phyloP scores from a whole-genome alignment of 2,797 vertebrate genomes.

The Odontamblyopus lacepedii region DNA sequence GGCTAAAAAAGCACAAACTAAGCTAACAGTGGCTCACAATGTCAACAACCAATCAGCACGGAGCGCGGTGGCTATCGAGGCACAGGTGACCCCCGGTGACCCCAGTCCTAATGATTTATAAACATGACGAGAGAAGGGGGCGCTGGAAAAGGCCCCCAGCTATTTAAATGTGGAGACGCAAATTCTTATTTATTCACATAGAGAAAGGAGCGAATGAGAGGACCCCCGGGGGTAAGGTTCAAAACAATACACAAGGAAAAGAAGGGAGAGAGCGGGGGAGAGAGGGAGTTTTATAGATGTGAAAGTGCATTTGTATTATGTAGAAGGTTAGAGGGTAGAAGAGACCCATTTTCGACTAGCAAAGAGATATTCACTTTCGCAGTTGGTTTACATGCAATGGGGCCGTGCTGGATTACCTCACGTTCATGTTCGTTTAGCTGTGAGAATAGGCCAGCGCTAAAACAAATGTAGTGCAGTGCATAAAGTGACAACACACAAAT shows the following conservation, averaged over 20 bases:
- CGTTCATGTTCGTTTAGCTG: constrained; percentile 7
- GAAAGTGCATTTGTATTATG: constrained; percentile 49
- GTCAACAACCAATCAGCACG: constrained; percentile 72
- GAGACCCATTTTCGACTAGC: constrained; percentile 65
- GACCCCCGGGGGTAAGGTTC: constrained; percentile 67
- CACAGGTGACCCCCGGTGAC: constrained; percentile 63
- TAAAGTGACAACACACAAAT: constrained; percentile 4
- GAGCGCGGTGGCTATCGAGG: constrained; percentile 59
- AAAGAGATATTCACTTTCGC: constrained; percentile 13
- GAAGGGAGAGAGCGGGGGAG: constrained; percentile 25
- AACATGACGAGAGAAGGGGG: constrained; percentile 55
- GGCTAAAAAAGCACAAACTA: constrained; percentile 61
- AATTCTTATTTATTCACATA: constrained; percentile 75
- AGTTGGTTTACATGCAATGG: constrained; percentile 3
- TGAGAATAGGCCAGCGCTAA: background rate
- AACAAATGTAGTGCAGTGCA: background rate
- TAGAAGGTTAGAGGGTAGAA: constrained; percentile 66
- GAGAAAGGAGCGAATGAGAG: constrained; percentile 52
- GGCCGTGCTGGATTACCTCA: background rate
- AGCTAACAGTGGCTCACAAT: constrained; percentile 61
- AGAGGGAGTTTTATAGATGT: constrained; percentile 52
- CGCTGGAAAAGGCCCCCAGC: constrained; percentile 48
- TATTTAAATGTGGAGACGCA: constrained; percentile 70
- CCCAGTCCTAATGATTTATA: constrained; percentile 73
- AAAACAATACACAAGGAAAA: constrained; percentile 59